Percentiles rank a stretch among this genome's conserved stretches.
Conservation (phyloP, 2,888 invertebrate genomes). For the Agrenia bidenticulata region DNA sequence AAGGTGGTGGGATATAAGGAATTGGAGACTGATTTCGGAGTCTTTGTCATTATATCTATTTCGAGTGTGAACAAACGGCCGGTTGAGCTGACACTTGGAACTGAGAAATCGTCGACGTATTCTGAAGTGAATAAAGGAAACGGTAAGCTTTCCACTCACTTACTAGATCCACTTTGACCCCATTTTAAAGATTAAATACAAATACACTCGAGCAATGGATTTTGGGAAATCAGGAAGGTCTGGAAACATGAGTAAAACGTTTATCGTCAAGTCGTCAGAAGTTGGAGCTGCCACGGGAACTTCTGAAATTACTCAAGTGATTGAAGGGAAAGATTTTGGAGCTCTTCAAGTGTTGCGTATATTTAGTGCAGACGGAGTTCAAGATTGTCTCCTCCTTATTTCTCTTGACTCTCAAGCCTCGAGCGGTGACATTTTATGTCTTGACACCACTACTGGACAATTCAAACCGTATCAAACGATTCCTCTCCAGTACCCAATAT, state of each 20-base stretch:
- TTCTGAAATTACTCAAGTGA: conserved; percentile 31
- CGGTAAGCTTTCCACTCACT: too few relatives aligned
- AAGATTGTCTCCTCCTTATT: neutral
- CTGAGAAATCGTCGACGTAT: neutral
- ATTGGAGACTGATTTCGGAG: neutral
- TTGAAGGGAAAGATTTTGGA: conserved; percentile 26
- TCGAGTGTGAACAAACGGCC: neutral
- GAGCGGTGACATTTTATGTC: neutral
- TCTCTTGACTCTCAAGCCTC: neutral
- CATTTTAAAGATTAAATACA: too few relatives aligned
- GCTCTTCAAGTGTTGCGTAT: too few relatives aligned
- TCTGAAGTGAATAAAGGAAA: too few relatives aligned
- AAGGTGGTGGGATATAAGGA: too few relatives aligned
- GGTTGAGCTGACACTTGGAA: neutral
- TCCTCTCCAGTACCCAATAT: neutral
- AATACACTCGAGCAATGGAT: too few relatives aligned
- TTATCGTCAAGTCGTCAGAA: conserved; percentile 22
- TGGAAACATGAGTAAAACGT: conserved; percentile 32
- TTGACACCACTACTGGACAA: too few relatives aligned
- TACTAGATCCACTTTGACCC: too few relatives aligned
- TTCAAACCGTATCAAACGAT: neutral
- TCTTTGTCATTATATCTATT: neutral
- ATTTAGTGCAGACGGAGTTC: neutral
- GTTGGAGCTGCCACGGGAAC: conserved; percentile 14
- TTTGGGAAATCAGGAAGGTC: too few relatives aligned